Evolutionary conservation across 2,888 invertebrate genomes (phyloP), one percentile per base, ranked within the genome.

Genomic region (Mythimna albipuncta): DNA sequence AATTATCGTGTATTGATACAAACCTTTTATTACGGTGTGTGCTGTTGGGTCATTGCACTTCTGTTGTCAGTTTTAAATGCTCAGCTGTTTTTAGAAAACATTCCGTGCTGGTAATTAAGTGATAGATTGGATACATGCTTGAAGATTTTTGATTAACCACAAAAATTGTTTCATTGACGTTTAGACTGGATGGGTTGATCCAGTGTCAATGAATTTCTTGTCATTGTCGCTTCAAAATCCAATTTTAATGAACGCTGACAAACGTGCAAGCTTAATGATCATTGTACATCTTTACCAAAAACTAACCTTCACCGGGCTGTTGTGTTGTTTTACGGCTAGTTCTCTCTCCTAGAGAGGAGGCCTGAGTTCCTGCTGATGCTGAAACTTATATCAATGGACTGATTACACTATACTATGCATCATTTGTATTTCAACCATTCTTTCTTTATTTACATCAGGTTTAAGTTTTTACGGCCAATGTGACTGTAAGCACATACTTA

Each of bases 1-100:
- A 92, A 92, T 92, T 90, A 90, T 85, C 85, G 89, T 87, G 87
- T 86, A 85, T 88, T 81, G 81, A 77, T 83, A 66, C 85, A 81
- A 87, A 83, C 84, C 82, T 73, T 79, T 78, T 86, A 89, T 90
- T 91, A 90, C 78, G 69, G 75, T 69, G 68, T 81, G 66, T 61
- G 64, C 69, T 81, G 76, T 71, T 66, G 47, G 80, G 69, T 85
- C 70, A 83, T 77, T 79, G 79, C 77, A 81, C 64, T 66, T 19
- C 38, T 61, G 54, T 19, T 54, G 61, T 52, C 55, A 19, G 35
- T 54, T 63, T 19, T n/a, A 44, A n/a, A 13, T 32, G 54, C 35
- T 9, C 19, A 11, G 38, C 2, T 58, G 7, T 32, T 69, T 7
- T 0, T 26, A 6, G 10, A 57, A 55, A 41, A 35, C 6, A 10